Evolutionary conservation across 2,113 vertebrate genomes (phyloP), one percentile per base, ranked within the genome.

Genomic region (Podarcis cretensis): DNA sequence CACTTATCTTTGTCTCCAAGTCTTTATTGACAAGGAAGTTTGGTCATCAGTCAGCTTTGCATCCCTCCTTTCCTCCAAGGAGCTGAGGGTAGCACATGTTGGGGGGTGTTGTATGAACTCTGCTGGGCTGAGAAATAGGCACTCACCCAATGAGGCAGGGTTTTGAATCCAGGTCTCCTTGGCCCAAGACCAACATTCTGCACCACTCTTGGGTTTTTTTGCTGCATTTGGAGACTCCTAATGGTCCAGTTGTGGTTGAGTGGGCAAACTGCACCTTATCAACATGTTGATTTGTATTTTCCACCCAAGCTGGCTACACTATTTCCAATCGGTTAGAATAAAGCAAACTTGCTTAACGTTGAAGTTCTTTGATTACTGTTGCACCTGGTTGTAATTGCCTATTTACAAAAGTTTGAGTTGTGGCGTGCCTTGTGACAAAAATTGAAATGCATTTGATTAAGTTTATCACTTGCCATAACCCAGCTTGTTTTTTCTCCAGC

Each of bases 401-500:
- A 30, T n/a, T 78, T 86, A 14, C 35, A 86, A 79, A 86, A 68
- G n/a, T 30, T 32, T 78, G 30, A 43, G 0, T n/a, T 9, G 0
- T 71, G 3, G n/a, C 5, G 37, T 1, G 30, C 71, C 75, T 63
- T 7, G 30, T 94, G 91, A 84, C 91, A 89, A 77, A 80, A 80
- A 80, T 87, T 94, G 95, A 86, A 59, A 73, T 89, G 85, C 27
- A 85, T 81, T 83, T 84, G 91, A 71, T 30, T 0, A 90, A 32
- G 10, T 63, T 85, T 88, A 87, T 69, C 81, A 57, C 27, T 54
- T 89, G 81, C 59, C 81, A 84, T 48, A 7, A 73, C 43, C 25
- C 14, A 27, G 4, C 30, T 32, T 80, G 32, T 21, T 76, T 54
- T 54, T 54, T 20, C 86, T 21, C 94, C 93, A 95, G 96, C 97